These are phyloP conservation scores for Mastacembelus armatus DNA, from an alignment of 2,797 vertebrate species.

Conservation along the genomic window DNA sequence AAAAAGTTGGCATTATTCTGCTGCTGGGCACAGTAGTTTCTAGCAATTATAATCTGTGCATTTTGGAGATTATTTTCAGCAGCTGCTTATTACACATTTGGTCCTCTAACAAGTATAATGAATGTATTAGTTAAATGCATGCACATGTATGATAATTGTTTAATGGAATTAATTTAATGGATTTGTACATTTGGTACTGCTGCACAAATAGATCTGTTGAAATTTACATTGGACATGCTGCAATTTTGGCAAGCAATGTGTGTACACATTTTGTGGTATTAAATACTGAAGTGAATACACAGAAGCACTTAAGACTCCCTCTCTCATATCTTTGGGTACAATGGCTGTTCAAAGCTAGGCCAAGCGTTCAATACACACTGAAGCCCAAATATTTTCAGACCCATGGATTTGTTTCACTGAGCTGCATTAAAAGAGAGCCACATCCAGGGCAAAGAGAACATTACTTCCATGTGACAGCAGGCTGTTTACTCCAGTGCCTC, in stretches of 20 bases:
- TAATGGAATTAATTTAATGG: no score
- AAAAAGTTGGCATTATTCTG: neutral
- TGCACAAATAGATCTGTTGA: no score
- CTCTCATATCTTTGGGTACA: constrained; percentile 72
- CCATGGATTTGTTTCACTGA: constrained; percentile 65
- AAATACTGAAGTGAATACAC: constrained; percentile 56
- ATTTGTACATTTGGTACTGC: no score
- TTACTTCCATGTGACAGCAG: constrained; percentile 79
- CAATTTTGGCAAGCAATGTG: constrained; percentile 31
- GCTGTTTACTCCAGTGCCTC: constrained; percentile 74
- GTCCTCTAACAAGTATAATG: neutral
- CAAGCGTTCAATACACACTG: constrained; percentile 65
- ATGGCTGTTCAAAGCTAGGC: constrained; percentile 71
- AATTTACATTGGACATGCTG: constrained; percentile 1
- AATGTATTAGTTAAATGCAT: no score
- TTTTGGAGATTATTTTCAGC: no score
- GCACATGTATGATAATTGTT: neutral
- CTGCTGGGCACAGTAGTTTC: no score
- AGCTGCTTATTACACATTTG: neutral
- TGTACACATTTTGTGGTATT: constrained; percentile 36
- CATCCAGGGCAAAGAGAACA: constrained; percentile 68
- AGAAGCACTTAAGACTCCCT: constrained; percentile 62
- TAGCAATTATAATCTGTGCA: no score
- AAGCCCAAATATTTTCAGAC: constrained; percentile 73
- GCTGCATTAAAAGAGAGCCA: constrained; percentile 70